A percentile compares a stretch with the other conserved stretches of the same genome.
These are phyloP conservation scores for Drosophila persimilis DNA, from an alignment of 1,140 invertebrate genomes.

Conservation along the genomic window DNA sequence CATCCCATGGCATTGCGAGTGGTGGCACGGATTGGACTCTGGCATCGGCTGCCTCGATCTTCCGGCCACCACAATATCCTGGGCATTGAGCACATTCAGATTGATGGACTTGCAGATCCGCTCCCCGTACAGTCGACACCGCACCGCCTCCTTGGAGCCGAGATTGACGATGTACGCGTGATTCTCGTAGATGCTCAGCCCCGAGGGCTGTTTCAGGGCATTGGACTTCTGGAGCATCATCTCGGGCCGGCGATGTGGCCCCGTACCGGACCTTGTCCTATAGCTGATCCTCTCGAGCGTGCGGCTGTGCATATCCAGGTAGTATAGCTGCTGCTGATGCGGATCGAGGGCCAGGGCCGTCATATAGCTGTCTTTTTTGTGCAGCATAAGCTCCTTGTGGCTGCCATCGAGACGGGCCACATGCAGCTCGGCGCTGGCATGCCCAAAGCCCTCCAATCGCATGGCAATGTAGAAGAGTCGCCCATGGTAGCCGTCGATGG, in stretches of 20 bases:
- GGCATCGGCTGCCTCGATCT: slow-evolving; percentile 84
- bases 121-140: slow-evolving; percentile 84
- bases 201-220: slow-evolving; percentile 83
- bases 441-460: slow-evolving; percentile 78
- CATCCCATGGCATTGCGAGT: slow-evolving; percentile 84
- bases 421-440: slow-evolving; percentile 85
- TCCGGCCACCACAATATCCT: slow-evolving; percentile 85
- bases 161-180: slow-evolving; percentile 85
- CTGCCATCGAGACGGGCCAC: slow-evolving; percentile 87
- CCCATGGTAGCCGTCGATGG: slow-evolving; percentile 84
- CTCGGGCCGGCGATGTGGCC: slow-evolving; percentile 81
- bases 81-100: slow-evolving; percentile 82
- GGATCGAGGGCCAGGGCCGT: slow-evolving; percentile 88
- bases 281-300: slow-evolving; percentile 87
- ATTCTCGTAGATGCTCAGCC: slow-evolving; percentile 86
- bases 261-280: slow-evolving; percentile 84
- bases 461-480: slow-evolving; percentile 85
- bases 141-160: slow-evolving; percentile 83
- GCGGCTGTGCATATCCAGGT: slow-evolving; percentile 86
- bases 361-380: slow-evolving; percentile 84
- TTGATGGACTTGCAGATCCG: slow-evolving; percentile 83
- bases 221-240: slow-evolving; percentile 83
- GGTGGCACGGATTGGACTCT: slow-evolving; percentile 83
- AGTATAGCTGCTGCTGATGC: slow-evolving; percentile 87
- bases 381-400: slow-evolving; percentile 78